These are phyloP conservation scores for Phrynocephalus forsythii DNA, from an alignment of 2,797 vertebrate species.

Conservation along the genomic window DNA sequence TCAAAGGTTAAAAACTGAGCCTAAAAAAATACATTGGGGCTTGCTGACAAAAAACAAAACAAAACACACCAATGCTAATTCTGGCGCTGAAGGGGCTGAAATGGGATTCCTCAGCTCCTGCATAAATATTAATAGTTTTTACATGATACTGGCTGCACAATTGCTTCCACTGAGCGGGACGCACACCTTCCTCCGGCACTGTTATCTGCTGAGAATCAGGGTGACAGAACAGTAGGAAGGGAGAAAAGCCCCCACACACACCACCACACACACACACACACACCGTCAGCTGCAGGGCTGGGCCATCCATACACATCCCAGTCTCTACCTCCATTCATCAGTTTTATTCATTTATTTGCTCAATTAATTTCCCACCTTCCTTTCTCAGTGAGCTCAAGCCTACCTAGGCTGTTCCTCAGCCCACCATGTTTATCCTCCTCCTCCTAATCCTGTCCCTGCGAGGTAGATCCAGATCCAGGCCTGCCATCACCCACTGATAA, in stretches of 20 bases:
- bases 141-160: background rate
- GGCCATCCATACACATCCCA: background rate
- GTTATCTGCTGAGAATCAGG: background rate
- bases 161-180: background rate
- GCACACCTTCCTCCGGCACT: background rate
- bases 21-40: slow-evolving; percentile 8
- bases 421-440: too few relatives aligned
- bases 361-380: too few relatives aligned
- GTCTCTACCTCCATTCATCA: background rate
- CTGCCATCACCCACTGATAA: too few relatives aligned
- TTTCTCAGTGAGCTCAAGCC: too few relatives aligned
- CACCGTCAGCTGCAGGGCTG: background rate
- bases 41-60: slow-evolving; percentile 15
- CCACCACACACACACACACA: too few relatives aligned
- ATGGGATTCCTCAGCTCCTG: background rate
- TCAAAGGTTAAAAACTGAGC: slow-evolving; percentile 18
- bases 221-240: background rate
- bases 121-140: slow-evolving; percentile 21
- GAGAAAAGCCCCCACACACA: background rate
- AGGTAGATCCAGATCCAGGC: too few relatives aligned
- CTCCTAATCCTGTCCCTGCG: too few relatives aligned
- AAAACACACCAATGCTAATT: background rate
- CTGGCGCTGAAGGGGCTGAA: background rate
- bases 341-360: too few relatives aligned
- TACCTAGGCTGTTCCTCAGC: too few relatives aligned